Evolutionary conservation across 2,797 vertebrate genomes (phyloP).

Genomic region (Clarias pachynema): DNA sequence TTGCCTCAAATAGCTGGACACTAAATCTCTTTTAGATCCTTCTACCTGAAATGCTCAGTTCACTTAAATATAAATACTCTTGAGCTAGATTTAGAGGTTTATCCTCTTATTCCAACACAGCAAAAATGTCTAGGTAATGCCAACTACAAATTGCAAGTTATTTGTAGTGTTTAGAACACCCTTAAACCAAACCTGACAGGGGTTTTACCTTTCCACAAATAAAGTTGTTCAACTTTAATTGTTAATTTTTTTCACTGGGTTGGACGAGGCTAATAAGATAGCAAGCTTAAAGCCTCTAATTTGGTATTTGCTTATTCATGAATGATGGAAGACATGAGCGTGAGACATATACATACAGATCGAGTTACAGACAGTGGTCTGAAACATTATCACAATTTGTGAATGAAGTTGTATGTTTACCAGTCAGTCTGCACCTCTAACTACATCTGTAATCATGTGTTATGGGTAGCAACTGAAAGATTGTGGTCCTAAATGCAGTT

Average conservation of each 20-base stretch:
- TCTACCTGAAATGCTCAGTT: not conserved
- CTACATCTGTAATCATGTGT: not conserved
- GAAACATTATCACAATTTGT: not conserved
- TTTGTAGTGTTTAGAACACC: not conserved
- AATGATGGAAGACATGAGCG: not conserved
- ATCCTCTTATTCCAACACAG: not conserved
- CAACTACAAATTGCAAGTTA: not conserved
- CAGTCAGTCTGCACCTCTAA: not conserved
- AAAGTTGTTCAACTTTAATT: not conserved
- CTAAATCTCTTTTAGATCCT: not conserved
- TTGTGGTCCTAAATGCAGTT: not conserved
- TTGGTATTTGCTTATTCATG: not conserved
- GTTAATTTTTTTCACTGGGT: not conserved
- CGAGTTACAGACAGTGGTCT: not conserved
- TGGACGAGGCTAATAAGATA: not conserved
- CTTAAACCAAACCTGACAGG: not conserved
- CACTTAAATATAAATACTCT: not conserved
- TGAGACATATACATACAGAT: not conserved
- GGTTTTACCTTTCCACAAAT: not conserved
- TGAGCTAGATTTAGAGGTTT: not conserved
- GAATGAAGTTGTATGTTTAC: not conserved
- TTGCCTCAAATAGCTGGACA: not conserved
- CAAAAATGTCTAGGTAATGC: not conserved
- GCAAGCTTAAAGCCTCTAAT: not conserved
- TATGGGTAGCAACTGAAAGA: not conserved